Conservation (phyloP, 2,797 vertebrate species). For the Cottoperca gobio region DNA sequence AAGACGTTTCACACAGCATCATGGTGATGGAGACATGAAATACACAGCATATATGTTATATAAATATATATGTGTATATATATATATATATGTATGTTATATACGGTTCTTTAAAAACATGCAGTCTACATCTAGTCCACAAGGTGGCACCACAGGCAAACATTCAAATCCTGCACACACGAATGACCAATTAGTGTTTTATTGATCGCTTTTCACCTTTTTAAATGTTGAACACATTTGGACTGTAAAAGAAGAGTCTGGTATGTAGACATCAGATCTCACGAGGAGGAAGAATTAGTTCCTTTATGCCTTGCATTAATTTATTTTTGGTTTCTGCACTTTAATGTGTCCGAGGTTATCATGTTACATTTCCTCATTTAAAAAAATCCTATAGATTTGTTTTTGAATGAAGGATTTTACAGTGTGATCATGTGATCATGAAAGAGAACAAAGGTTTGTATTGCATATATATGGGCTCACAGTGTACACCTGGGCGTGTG, state of each 20-base stretch:
- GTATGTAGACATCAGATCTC: not conserved
- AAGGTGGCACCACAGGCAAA: constrained; percentile 61
- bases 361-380: not conserved
- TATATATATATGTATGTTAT: too few relatives aligned
- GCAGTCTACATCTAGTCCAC: constrained; percentile 27
- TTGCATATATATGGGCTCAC: not conserved
- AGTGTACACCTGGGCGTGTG: not conserved
- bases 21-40: too few relatives aligned
- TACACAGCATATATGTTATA: not conserved
- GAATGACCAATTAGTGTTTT: not conserved
- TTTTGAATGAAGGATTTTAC: not conserved
- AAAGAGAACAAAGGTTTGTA: not conserved
- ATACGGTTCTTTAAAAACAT: not conserved
- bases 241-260: not conserved
- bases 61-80: too few relatives aligned
- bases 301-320: not conserved
- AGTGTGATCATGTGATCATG: not conserved
- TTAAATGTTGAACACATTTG: not conserved
- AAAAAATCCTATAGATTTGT: too few relatives aligned
- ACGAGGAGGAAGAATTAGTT: not conserved
- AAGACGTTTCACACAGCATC: not conserved
- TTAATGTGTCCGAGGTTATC: not conserved
- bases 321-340: not conserved
- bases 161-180: not conserved
- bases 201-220: not conserved